A percentile compares a stretch with the other conserved stretches of the same genome.
Conservation (phyloP, 1,140 invertebrate species). For the Sipha flava region DNA sequence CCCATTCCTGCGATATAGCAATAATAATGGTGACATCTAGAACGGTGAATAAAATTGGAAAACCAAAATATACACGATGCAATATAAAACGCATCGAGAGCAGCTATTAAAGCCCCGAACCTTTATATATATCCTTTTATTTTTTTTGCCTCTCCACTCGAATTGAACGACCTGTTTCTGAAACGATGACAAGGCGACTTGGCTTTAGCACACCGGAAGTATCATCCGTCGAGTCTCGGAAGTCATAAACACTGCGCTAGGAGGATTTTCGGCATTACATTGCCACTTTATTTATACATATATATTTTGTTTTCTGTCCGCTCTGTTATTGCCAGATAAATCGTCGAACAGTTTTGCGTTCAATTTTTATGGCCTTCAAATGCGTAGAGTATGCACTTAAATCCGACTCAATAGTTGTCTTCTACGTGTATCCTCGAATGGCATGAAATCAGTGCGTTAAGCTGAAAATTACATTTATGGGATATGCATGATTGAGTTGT, state of each 20-base stretch:
- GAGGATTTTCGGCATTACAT: slow-evolving; percentile 1
- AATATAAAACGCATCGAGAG: not conserved
- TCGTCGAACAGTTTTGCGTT: not conserved
- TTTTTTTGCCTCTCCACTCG: not conserved
- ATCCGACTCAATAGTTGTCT: not conserved
- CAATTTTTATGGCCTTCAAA: not conserved
- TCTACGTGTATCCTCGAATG: too few relatives aligned
- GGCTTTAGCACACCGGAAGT: not conserved
- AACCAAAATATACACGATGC: not conserved
- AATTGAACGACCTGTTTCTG: slow-evolving; percentile 1
- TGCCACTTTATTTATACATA: not conserved
- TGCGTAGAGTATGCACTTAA: not conserved
- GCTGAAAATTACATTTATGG: too few relatives aligned
- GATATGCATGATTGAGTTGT: too few relatives aligned
- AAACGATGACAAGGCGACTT: not conserved
- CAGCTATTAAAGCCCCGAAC: not conserved
- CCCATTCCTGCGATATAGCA: too few relatives aligned
- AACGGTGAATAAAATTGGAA: too few relatives aligned
- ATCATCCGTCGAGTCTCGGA: not conserved
- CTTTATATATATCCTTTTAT: not conserved
- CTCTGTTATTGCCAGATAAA: not conserved
- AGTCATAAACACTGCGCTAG: not conserved
- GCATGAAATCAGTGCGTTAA: too few relatives aligned
- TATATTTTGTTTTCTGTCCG: not conserved
- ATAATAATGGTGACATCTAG: too few relatives aligned